Conservation (phyloP, 2,888 invertebrate genomes). For the Chloromyia formosa region DNA sequence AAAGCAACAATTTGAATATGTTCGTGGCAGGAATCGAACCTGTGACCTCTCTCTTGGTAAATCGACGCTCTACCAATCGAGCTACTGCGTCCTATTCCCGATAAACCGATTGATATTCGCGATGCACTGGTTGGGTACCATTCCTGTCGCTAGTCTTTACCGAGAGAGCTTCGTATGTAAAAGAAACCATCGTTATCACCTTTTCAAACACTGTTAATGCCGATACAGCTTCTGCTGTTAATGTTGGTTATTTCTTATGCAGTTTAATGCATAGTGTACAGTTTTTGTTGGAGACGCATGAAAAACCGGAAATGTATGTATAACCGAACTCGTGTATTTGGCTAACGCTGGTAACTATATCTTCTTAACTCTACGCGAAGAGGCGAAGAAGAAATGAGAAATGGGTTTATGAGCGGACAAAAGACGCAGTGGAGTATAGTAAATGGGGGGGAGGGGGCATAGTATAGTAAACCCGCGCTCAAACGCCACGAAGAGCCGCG, state of each 20-base stretch:
- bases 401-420: slow-evolving; percentile 37
- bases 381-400: slow-evolving; percentile 32
- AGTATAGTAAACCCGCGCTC: too few species aligned
- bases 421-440: neutral
- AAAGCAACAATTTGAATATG: too few species aligned
- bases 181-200: slow-evolving; percentile 33
- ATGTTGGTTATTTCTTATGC: slow-evolving; percentile 1
- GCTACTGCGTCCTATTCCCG: too few species aligned
- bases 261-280: slow-evolving; percentile 23
- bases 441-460: neutral
- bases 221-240: slow-evolving; percentile 16
- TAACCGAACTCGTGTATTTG: neutral
- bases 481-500: slow-evolving; percentile 20
- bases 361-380: neutral
- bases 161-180: neutral
- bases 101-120: too few species aligned
- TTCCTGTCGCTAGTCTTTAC: neutral
- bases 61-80: too few species aligned
- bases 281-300: slow-evolving; percentile 11
- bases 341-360: too few species aligned
- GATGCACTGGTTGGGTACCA: slow-evolving; percentile 16
- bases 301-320: slow-evolving; percentile 37
- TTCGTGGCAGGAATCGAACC: too few species aligned
- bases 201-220: slow-evolving; percentile 27
- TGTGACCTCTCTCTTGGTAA: too few species aligned